phyloP scores from a whole-genome alignment of 2,113 vertebrate species.

The Symphodus melops region DNA sequence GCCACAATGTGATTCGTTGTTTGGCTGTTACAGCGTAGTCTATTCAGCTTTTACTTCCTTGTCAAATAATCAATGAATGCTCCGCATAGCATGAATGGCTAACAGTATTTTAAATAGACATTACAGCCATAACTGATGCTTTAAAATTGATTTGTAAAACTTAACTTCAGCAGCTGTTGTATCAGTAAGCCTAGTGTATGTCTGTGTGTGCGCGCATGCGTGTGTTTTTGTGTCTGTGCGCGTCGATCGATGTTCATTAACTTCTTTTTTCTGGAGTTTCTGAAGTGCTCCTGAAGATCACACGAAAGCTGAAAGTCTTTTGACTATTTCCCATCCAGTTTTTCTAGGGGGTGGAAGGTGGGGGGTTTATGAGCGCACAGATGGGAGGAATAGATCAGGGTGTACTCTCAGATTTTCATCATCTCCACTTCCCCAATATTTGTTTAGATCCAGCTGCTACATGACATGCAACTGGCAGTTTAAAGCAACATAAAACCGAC shows the following conservation, averaged over 20 bases:
- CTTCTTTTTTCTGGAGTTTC: conserved; percentile 78
- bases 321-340: conserved; percentile 59
- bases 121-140: conserved; percentile 66
- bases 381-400: conserved; percentile 53
- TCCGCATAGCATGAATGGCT: conserved; percentile 38
- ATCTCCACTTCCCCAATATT: conserved; percentile 28
- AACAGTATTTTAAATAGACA: conserved; percentile 55
- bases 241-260: conserved; percentile 81
- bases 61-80: conserved; percentile 41
- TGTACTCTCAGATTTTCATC: conserved; percentile 58
- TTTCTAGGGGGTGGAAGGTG: background rate
- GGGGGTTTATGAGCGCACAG: conserved; percentile 27
- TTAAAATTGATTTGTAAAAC: conserved; percentile 76
- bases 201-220: conserved; percentile 5
- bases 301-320: conserved; percentile 74
- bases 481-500: background rate
- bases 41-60: background rate
- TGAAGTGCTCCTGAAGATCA: conserved; percentile 71
- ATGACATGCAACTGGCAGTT: conserved; percentile 47
- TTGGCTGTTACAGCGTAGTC: conserved; percentile 6
- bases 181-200: conserved; percentile 43
- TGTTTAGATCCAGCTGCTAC: conserved; percentile 10
- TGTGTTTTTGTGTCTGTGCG: conserved; percentile 26
- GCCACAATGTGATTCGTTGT: no score
- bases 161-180: conserved; percentile 79